phyloP scores from a whole-genome alignment of 2,113 vertebrate genomes.

The Ciconia stormi region DNA sequence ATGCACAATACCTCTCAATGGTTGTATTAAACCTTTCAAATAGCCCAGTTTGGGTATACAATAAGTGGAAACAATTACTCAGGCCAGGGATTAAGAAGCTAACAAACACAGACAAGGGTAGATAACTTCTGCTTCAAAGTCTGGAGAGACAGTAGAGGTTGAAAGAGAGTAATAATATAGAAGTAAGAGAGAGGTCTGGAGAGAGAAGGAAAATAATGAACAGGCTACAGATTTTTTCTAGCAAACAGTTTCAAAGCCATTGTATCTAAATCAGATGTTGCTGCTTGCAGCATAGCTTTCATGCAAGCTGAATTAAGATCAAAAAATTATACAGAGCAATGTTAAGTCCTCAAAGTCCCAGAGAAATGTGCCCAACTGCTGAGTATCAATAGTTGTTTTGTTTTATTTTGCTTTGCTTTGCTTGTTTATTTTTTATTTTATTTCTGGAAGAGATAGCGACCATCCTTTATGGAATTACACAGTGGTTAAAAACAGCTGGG shows the following conservation, averaged over 20 bases:
- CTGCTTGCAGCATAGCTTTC: neutral
- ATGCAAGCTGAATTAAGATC: neutral
- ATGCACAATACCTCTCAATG: neutral
- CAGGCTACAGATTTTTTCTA: neutral
- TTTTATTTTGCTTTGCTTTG: neutral
- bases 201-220: neutral
- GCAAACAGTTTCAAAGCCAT: neutral
- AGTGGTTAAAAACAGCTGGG: neutral
- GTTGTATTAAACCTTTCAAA: neutral
- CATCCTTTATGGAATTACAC: neutral
- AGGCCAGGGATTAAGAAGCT: neutral
- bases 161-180: neutral
- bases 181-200: neutral
- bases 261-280: neutral
- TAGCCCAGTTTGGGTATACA: neutral
- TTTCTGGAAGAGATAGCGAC: neutral
- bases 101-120: neutral
- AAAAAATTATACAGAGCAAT: neutral
- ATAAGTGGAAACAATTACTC: neutral
- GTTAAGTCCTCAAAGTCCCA: neutral
- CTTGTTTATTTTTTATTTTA: neutral
- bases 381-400: neutral
- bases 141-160: neutral
- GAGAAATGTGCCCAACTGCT: neutral
- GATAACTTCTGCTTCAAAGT: neutral